phyloP scores from a whole-genome alignment of 1,140 invertebrate genomes.

The Mizuhopecten yessoensis region DNA sequence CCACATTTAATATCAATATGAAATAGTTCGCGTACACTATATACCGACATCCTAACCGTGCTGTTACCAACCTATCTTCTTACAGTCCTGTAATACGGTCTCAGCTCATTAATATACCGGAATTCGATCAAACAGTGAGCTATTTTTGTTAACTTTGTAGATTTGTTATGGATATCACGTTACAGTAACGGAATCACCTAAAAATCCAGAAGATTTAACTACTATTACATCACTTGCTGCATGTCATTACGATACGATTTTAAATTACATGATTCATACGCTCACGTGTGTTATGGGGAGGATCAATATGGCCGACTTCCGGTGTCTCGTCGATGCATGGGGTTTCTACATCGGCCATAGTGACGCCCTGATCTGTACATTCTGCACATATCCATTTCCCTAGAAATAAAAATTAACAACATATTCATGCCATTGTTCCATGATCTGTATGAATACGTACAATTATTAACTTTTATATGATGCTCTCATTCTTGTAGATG shows the following conservation, averaged over 20 bases:
- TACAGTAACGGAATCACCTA: neutral
- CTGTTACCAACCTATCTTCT: neutral
- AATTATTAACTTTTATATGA: too few relatives aligned
- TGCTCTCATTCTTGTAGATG: too few relatives aligned
- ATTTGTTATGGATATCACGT: neutral
- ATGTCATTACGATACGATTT: neutral
- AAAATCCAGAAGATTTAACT: too few relatives aligned
- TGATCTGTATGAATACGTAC: neutral
- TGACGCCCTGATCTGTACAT: conserved; percentile 1
- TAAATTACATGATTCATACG: neutral
- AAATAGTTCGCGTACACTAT: neutral
- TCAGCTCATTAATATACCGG: neutral
- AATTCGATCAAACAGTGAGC: neutral
- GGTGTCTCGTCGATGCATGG: neutral
- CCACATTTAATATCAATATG: neutral
- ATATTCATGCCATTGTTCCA: neutral
- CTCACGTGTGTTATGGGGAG: neutral
- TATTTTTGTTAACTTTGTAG: neutral
- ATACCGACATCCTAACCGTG: neutral
- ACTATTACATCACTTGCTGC: too few relatives aligned
- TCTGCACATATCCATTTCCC: conserved; percentile 21
- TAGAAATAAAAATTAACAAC: neutral
- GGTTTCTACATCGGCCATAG: neutral
- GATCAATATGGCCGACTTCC: conserved; percentile 14
- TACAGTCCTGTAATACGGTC: neutral